These are phyloP conservation scores for Chesias legatella DNA, from an alignment of 2,888 invertebrate genomes.

Conservation along the genomic window DNA sequence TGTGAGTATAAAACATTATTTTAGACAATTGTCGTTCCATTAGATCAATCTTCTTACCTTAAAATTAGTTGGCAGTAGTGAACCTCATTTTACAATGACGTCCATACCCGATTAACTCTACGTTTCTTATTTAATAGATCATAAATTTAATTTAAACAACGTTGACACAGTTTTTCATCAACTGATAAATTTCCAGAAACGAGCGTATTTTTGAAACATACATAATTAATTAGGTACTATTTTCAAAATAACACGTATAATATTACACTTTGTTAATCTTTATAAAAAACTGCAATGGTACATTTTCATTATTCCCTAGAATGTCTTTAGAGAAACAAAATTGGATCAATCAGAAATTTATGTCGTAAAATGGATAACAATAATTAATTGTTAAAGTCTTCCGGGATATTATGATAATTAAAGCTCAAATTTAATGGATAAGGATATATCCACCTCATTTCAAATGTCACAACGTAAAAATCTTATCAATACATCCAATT, in stretches of 20 bases:
- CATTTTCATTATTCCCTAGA: constrained; percentile 42
- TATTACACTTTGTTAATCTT: neutral
- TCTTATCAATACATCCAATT: constrained; percentile 51
- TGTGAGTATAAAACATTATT: constrained; percentile 66
- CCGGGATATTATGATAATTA: constrained; percentile 74
- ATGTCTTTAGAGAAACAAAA: constrained; percentile 38
- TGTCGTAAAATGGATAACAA: constrained; percentile 41
- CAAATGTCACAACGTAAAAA: constrained; percentile 55
- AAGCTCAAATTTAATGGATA: constrained; percentile 75
- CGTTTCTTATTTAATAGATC: constrained; percentile 53
- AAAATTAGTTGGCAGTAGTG: constrained; percentile 74
- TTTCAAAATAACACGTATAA: constrained; percentile 25
- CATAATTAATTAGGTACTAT: constrained; percentile 9
- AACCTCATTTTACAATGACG: constrained; percentile 61
- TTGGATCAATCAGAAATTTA: constrained; percentile 35
- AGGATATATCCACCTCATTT: constrained; percentile 50
- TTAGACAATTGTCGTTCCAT: constrained; percentile 58
- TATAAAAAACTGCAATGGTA: constrained; percentile 35
- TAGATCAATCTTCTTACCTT: constrained; percentile 71
- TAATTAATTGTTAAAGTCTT: constrained; percentile 52
- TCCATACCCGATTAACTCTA: constrained; percentile 58
- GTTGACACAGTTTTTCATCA: constrained; percentile 58
- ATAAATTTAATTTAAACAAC: constrained; percentile 63
- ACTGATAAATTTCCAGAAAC: constrained; percentile 31
- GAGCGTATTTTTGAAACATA: constrained; percentile 15